phyloP scores from a whole-genome alignment of 1,140 invertebrate species.

The Caerostris darwini region DNA sequence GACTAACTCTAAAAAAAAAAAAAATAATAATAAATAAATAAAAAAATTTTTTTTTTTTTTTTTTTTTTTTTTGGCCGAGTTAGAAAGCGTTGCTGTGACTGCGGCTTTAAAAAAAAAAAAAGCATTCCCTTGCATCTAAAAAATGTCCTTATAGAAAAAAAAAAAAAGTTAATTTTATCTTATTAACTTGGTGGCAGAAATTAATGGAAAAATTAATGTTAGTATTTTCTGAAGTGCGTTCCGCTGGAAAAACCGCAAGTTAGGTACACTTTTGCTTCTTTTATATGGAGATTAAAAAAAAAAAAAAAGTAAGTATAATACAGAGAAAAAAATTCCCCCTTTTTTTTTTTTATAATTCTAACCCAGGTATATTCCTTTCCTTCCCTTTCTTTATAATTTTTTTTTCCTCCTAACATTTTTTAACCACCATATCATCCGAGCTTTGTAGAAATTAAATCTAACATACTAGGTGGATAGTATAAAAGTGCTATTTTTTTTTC shows the following conservation, averaged over 20 bases:
- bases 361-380: slow-evolving; percentile 67
- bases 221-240: slow-evolving; percentile 75
- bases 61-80: background rate
- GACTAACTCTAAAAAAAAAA: background rate
- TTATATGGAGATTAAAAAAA: slow-evolving; percentile 64
- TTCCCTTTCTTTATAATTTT: background rate
- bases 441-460: slow-evolving; percentile 78
- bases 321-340: background rate
- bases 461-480: slow-evolving; percentile 67
- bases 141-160: slow-evolving; percentile 41
- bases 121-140: slow-evolving; percentile 31
- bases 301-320: background rate
- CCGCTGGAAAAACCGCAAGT: slow-evolving; percentile 65
- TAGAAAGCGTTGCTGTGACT: slow-evolving; percentile 25
- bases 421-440: slow-evolving; percentile 75
- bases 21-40: no score
- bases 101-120: background rate
- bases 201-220: slow-evolving; percentile 78
- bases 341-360: slow-evolving; percentile 66
- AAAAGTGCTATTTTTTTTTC: slow-evolving; percentile 46
- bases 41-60: background rate
- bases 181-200: slow-evolving; percentile 78
- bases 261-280: slow-evolving; percentile 42
- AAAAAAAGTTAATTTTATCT: slow-evolving; percentile 78
- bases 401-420: slow-evolving; percentile 39